Evolutionary conservation across 2,797 vertebrate genomes (phyloP).

Genomic region (Pygocentrus nattereri): DNA sequence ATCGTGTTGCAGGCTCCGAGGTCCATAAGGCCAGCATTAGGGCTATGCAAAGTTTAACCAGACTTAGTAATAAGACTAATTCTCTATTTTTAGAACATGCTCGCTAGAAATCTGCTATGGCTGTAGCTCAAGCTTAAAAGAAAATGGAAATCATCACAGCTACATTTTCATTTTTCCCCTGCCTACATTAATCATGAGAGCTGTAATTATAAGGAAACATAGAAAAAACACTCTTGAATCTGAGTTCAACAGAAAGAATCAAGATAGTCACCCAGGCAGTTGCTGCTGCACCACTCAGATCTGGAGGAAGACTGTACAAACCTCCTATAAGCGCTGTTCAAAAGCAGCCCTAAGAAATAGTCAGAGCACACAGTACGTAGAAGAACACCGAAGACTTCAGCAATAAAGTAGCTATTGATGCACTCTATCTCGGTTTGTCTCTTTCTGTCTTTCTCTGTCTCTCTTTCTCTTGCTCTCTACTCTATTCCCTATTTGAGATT

Average conservation of each 20-base stretch:
- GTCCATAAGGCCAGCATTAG: background rate
- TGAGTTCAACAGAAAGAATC: background rate
- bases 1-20: no score
- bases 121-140: background rate
- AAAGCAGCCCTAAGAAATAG: constrained; percentile 14
- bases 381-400: background rate
- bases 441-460: constrained; percentile 47
- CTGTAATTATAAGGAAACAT: constrained; percentile 15
- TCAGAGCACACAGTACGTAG: constrained; percentile 16
- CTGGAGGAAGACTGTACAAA: background rate
- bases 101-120: background rate
- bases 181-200: background rate
- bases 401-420: constrained; percentile 19
- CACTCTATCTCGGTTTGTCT: constrained; percentile 49
- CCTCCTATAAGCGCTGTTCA: constrained; percentile 17
- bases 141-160: background rate
- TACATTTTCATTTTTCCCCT: background rate
- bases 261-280: background rate
- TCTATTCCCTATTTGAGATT: constrained; percentile 10
- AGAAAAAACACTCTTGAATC: constrained; percentile 6
- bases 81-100: background rate
- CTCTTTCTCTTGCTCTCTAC: constrained; percentile 17
- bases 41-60: background rate
- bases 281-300: background rate
- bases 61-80: background rate